Conservation (phyloP, 1,140 invertebrate genomes). For the Geopemphigus sp. region DNA sequence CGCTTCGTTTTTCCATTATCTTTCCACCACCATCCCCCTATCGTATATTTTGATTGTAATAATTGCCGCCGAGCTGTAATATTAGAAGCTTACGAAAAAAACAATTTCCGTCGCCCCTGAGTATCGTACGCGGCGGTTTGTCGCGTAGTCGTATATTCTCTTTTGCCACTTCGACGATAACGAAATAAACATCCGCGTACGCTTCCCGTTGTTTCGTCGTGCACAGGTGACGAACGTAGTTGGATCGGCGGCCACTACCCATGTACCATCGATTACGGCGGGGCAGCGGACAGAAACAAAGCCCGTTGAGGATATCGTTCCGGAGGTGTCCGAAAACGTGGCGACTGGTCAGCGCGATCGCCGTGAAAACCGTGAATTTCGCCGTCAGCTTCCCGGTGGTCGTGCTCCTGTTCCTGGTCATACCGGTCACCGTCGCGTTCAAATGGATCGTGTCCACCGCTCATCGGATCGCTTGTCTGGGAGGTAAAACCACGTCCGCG, state of each 20-base stretch:
- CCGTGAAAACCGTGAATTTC: constrained; percentile 29
- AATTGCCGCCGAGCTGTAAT: too few relatives aligned
- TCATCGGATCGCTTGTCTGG: constrained; percentile 24
- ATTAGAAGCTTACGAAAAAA: too few relatives aligned
- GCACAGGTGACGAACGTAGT: background rate
- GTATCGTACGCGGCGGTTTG: too few relatives aligned
- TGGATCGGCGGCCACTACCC: constrained; percentile 5
- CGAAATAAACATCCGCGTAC: too few relatives aligned
- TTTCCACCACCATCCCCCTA: too few relatives aligned
- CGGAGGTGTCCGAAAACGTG: constrained; percentile 26
- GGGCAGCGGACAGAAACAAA: background rate
- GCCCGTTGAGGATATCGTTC: constrained; percentile 29
- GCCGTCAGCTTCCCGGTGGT: constrained; percentile 33
- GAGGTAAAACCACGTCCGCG: background rate
- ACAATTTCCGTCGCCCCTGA: too few relatives aligned
- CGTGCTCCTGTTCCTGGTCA: background rate
- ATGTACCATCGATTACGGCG: constrained; percentile 46
- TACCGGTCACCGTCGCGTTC: constrained; percentile 25
- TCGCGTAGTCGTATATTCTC: too few relatives aligned
- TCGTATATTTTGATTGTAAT: too few relatives aligned
- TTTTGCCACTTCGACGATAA: too few relatives aligned
- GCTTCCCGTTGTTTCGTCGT: background rate
- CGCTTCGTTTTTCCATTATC: too few relatives aligned
- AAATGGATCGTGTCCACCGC: constrained; percentile 39
- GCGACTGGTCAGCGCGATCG: constrained; percentile 8